Conservation (phyloP, 2,797 vertebrate genomes). For the Gila robusta region DNA sequence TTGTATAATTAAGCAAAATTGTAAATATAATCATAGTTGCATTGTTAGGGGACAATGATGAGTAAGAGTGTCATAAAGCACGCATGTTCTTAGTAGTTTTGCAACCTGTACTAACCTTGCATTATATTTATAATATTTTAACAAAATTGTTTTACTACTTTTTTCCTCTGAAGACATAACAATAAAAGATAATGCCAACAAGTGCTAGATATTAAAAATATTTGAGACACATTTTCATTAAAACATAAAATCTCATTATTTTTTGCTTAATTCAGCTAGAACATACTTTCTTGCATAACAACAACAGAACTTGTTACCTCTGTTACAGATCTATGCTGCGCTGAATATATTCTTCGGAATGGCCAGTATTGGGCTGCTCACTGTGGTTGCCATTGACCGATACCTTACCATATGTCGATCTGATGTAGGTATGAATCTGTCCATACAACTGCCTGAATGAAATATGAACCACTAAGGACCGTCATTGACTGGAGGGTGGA, state of each 20-base stretch:
- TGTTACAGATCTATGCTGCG: slow-evolving; percentile 93
- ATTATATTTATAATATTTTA: no score
- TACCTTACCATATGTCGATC: slow-evolving; percentile 93
- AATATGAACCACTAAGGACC: background rate
- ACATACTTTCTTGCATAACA: background rate
- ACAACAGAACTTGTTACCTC: slow-evolving; percentile 31
- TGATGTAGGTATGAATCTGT: slow-evolving; percentile 82
- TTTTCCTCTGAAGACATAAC: background rate
- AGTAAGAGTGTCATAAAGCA: background rate
- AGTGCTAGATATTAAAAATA: no score
- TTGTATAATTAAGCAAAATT: background rate
- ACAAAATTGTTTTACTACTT: no score
- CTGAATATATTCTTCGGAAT: slow-evolving; percentile 99
- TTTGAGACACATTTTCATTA: no score
- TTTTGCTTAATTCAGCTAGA: background rate
- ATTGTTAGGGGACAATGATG: background rate
- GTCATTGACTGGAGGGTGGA: background rate
- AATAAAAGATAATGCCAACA: no score
- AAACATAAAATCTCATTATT: background rate
- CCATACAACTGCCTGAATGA: background rate
- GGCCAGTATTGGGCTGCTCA: slow-evolving; percentile 96
- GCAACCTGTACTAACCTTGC: no score
- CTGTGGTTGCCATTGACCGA: slow-evolving; percentile 91
- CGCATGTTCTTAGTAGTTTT: background rate
- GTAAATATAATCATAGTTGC: background rate